Evolutionary conservation across 2,797 vertebrate genomes (phyloP), one percentile per base, ranked within the genome.

Genomic region (Gastrophryne carolinensis): DNA sequence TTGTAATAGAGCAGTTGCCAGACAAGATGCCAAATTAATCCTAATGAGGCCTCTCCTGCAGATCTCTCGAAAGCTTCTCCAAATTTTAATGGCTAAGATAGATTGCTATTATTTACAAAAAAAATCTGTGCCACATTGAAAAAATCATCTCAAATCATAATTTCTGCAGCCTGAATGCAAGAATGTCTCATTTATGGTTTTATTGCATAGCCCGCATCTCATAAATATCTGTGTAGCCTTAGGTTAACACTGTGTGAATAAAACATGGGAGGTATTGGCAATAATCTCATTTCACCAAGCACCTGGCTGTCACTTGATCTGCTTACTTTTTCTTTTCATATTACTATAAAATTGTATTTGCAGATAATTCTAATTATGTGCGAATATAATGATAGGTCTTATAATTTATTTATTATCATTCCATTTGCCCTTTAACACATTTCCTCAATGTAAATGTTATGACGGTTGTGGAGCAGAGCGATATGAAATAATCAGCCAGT

Each of bases 221-320:
- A 74, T 60, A 75, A 75, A 57, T 49, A 75, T 66, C 13, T 67
- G 65, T 67, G 39, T 75, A 58, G 62, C 72, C 72, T 50, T 57
- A 60, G 72, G 72, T 58, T 47, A 75, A 44, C 35, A 13, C 41
- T 50, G 49, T 53, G 60, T 75, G 72, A 75, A 75, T 75, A 60
- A 75, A 75, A 75, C 72, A 75, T 75, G n/a, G 41, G 21, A 56
- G 17, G 50, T 75, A 52, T 49, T 67, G 66, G 62, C 23, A 75
- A 67, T 58, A 75, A 67, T 67, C 53, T 75, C 53, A 75, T 60
- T 75, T 49, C 39, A 75, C 53, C 32, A 12, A 67, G 53, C 54
- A 75, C 72, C 53, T 67, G 72, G 29, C 53, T 66, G 56, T 26
- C 54, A 54, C 62, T 66, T 66, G 30, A 66, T 67, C 72, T 60